Evolutionary conservation across 37 sponge, comb jelly and placozoan species (phyloP), one percentile per base, ranked within the genome.

Genomic region (Chondrilla cf. caribensis): DNA sequence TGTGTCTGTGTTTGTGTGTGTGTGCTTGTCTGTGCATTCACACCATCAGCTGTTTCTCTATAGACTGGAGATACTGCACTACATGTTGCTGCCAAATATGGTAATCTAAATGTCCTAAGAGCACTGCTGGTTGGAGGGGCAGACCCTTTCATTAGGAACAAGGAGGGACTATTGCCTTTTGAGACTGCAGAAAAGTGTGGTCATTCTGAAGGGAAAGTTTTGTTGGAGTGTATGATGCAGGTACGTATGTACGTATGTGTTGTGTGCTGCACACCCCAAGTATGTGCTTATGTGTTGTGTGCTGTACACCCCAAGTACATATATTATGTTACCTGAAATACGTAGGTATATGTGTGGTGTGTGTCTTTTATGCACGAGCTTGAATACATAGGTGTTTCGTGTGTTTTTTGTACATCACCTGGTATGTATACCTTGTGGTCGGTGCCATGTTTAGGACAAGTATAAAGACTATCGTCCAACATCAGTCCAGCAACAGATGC

Each of bases 41-140:
- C 17, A 17, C 17, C 57, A 19, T 19, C 17, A 55, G 11, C 17
- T 78, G 11, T 21, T 51, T 54, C 14, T 0, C 70, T 47, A 25
- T 62, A 92, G 92, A 89, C 89, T 59, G 87, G 82, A 8, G 86
- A 93, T 54, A 93, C 93, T 25, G 85, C 93, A 18, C 71, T 93
- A 0, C 93, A 93, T 58, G 85, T 93, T 84, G 90, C 93, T 28
- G 90, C 93, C 21, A 93, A 93, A 58, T 70, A 85, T 68, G 93
- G 93, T 0, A 88, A 92, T 36, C 17, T 60, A 6, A 83, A 81
- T 15, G 76, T 68, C 18, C 54, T 83, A 25, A 88, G 79, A 44
- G 85, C 83, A 19, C 68, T 92, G 41, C 79, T 92, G 32, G 57
- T 58, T 19, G 60, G 37, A 41, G 92, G 89, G 32, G 88, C 92